phyloP scores from a whole-genome alignment of 1,140 invertebrate species.

The Zelostemma sp. region DNA sequence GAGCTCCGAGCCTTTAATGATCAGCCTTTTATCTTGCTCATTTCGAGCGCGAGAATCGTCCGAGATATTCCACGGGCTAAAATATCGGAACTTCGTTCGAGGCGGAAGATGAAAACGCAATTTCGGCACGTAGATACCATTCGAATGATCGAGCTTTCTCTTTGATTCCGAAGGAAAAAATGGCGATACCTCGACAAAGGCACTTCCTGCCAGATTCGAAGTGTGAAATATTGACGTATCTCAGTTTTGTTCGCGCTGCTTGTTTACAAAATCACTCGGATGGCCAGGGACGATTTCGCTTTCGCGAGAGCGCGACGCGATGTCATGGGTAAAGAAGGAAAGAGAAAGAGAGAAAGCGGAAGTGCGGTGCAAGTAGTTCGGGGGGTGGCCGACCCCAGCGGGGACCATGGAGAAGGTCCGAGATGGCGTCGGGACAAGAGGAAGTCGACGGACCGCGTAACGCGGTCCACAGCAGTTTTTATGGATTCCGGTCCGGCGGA shows the following conservation, averaged over 20 bases:
- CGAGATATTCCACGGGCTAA: too few relatives aligned
- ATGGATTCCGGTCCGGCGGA: slow-evolving; percentile 55
- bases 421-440: slow-evolving; percentile 32
- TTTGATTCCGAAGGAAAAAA: not conserved
- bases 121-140: too few relatives aligned
- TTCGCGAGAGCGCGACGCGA: slow-evolving; percentile 13
- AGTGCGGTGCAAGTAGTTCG: slow-evolving; percentile 42
- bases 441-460: slow-evolving; percentile 44
- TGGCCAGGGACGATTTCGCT: slow-evolving; percentile 9
- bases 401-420: slow-evolving; percentile 21
- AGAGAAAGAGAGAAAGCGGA: slow-evolving; percentile 9
- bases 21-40: slow-evolving; percentile 1
- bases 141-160: not conserved
- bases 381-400: not conserved
- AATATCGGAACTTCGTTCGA: too few relatives aligned
- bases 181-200: slow-evolving; percentile 6
- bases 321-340: not conserved
- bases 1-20: not conserved
- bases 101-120: too few relatives aligned
- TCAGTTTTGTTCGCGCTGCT: slow-evolving; percentile 33
- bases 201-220: slow-evolving; percentile 19
- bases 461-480: slow-evolving; percentile 54
- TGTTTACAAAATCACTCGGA: slow-evolving; percentile 28
- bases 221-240: slow-evolving; percentile 33
- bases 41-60: not conserved